phyloP scores from a whole-genome alignment of 2,113 vertebrate species.

The Eolophus roseicapilla region DNA sequence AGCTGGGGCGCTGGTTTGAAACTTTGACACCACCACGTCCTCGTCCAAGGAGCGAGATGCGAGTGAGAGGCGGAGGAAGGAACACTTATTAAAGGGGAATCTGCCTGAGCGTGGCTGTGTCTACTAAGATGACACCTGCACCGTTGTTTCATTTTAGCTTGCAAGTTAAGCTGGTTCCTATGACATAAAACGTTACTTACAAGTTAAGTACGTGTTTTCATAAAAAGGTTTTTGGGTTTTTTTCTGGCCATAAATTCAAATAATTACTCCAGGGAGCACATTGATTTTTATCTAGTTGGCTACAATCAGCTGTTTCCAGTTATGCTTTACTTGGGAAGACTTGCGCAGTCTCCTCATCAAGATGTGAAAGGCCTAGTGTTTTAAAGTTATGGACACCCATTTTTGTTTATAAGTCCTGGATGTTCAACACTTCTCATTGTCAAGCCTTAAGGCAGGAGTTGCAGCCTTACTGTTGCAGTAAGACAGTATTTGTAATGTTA shows the following conservation, averaged over 20 bases:
- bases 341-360: neutral
- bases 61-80: neutral
- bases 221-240: neutral
- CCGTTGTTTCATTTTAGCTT: accelerated
- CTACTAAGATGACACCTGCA: accelerated
- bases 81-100: accelerated
- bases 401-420: neutral
- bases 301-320: accelerated
- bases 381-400: accelerated
- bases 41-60: neutral
- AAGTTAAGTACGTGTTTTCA: neutral
- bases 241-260: neutral
- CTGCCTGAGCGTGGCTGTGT: accelerated
- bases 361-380: accelerated
- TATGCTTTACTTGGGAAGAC: neutral
- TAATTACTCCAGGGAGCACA: neutral
- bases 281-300: neutral
- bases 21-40: neutral
- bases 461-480: neutral
- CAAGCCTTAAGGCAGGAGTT: neutral
- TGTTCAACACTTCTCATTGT: neutral
- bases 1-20: neutral
- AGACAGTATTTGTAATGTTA: neutral
- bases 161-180: neutral
- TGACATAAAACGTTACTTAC: neutral